Conservation (phyloP, 2,797 vertebrate genomes). For the Mus caroli region DNA sequence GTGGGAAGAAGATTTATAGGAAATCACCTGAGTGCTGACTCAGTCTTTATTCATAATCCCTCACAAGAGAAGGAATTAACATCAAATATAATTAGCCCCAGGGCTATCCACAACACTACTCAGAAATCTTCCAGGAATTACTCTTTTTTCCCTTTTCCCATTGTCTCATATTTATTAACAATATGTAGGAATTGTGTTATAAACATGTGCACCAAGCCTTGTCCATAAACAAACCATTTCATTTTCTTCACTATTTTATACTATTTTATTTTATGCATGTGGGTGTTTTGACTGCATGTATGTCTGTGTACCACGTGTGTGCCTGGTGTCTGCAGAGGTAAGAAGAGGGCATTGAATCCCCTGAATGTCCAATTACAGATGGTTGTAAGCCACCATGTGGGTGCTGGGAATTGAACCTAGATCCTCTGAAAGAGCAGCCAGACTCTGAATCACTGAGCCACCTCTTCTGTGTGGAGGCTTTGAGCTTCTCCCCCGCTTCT, state of each 20-base stretch:
- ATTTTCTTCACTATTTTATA: not conserved
- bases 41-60: too few relatives aligned
- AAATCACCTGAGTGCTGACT: too few relatives aligned
- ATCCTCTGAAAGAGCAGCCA: not conserved
- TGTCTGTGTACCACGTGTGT: not conserved
- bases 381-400: not conserved
- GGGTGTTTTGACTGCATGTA: not conserved
- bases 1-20: too few relatives aligned
- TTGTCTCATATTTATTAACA: conserved; percentile 23
- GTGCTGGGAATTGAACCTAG: not conserved
- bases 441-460: not conserved
- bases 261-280: not conserved
- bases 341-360: not conserved
- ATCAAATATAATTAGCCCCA: too few relatives aligned
- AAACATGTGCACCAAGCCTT: not conserved
- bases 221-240: conserved; percentile 6
- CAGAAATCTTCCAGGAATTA: conserved; percentile 15
- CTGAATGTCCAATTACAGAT: not conserved
- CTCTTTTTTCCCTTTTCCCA: not conserved
- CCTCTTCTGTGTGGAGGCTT: not conserved
- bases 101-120: too few relatives aligned
- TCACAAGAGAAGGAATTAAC: too few relatives aligned
- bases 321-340: not conserved
- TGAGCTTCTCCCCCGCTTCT: not conserved
- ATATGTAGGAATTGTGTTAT: conserved; percentile 45